Conservation (phyloP, 2,797 vertebrate genomes). For the Acropternis orthonyx region DNA sequence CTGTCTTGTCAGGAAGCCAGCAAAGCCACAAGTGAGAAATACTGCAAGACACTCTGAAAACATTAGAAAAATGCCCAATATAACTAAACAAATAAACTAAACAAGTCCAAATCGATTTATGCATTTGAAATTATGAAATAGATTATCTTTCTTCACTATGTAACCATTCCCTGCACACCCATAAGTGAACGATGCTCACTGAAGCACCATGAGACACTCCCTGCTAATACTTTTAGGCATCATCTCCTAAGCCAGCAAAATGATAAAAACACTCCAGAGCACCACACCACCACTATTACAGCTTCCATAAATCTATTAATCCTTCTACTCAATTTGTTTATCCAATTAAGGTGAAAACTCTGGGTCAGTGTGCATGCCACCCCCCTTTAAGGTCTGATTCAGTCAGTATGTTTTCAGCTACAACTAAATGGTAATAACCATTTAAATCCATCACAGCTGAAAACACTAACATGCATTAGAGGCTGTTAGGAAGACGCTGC, state of each 20-base stretch:
- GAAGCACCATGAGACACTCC: neutral
- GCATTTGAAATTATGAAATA: neutral
- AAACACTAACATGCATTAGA: neutral
- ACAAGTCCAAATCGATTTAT: neutral
- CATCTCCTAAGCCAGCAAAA: neutral
- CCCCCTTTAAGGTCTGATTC: neutral
- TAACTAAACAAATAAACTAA: neutral
- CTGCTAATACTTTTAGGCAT: neutral
- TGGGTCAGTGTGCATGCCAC: neutral
- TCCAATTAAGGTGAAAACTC: neutral
- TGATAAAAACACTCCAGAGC: neutral
- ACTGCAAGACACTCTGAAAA: neutral
- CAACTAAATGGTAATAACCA: neutral
- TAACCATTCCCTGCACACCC: neutral
- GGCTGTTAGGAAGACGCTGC: neutral
- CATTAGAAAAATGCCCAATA: neutral
- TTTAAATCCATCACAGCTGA: neutral
- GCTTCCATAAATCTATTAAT: neutral
- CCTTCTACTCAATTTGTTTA: neutral
- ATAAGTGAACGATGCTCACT: neutral
- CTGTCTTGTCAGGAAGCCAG: slow-evolving; percentile 27
- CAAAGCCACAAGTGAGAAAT: slow-evolving; percentile 39
- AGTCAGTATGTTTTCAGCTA: neutral
- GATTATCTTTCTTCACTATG: neutral
- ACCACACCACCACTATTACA: neutral